A percentile compares a stretch with the other conserved stretches of the same genome.
These are phyloP conservation scores for Mechanitis messenoides DNA, from an alignment of 2,888 invertebrate species.

Conservation along the genomic window DNA sequence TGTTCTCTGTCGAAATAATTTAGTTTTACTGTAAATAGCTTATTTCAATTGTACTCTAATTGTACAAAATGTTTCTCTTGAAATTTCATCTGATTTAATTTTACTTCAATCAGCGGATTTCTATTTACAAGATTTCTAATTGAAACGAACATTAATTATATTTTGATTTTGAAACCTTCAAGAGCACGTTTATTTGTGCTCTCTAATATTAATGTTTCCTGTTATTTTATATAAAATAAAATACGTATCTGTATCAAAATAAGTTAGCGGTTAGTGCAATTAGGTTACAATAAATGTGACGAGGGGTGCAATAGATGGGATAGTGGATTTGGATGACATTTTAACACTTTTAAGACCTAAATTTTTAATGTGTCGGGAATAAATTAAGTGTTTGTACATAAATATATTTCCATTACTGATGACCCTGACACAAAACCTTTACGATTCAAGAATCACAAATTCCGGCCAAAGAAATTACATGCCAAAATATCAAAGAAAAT, in stretches of 20 bases:
- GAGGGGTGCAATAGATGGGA: no score
- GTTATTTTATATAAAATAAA: no score
- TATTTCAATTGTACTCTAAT: background rate
- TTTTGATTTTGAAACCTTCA: slow-evolving; percentile 22
- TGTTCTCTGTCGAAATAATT: background rate
- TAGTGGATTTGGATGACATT: no score
- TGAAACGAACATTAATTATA: slow-evolving; percentile 31
- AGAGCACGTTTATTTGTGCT: slow-evolving; percentile 10
- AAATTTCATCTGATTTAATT: background rate
- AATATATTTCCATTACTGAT: background rate
- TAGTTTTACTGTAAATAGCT: background rate
- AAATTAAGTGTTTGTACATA: background rate
- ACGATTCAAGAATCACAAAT: background rate
- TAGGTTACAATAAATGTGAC: no score
- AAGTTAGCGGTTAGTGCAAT: no score
- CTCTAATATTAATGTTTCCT: background rate
- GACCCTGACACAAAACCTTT: background rate
- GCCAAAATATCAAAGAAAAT: slow-evolving; percentile 21
- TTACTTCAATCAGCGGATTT: slow-evolving; percentile 17
- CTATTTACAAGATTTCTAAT: slow-evolving; percentile 27
- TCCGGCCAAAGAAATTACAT: slow-evolving; percentile 2
- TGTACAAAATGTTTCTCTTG: background rate
- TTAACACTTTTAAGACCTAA: no score
- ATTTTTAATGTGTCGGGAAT: no score
- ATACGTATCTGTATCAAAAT: no score